Percentiles rank a stretch among this genome's conserved stretches.
Conservation (phyloP, 2,797 vertebrate species). For the Thalassophryne amazonica region DNA sequence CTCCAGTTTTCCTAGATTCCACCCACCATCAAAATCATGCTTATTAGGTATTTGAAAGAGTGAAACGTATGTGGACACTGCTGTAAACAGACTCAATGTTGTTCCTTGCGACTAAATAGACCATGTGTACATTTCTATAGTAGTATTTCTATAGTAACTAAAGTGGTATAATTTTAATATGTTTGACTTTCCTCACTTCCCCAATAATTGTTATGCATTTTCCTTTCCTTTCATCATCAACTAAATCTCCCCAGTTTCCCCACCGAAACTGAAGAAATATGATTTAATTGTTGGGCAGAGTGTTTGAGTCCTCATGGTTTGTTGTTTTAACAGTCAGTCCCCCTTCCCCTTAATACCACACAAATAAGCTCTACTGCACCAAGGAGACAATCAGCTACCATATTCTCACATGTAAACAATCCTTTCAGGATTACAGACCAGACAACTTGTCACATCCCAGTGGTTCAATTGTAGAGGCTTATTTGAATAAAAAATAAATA, state of each 20-base stretch:
- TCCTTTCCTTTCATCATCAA: neutral
- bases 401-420: conserved; percentile 30
- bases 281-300: neutral
- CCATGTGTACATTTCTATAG: too few species aligned
- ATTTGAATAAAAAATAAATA: conserved; percentile 26
- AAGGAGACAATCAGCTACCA: conserved; percentile 8
- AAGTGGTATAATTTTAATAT: neutral
- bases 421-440: conserved; percentile 26
- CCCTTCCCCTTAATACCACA: neutral
- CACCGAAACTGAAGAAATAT: neutral
- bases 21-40: too few species aligned
- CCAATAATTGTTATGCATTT: too few species aligned
- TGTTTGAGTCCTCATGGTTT: neutral
- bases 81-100: too few species aligned
- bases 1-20: too few species aligned
- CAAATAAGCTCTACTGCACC: conserved; percentile 20
- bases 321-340: neutral
- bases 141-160: too few species aligned
- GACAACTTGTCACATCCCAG: conserved; percentile 40
- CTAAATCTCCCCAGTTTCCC: neutral
- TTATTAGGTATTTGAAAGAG: too few species aligned
- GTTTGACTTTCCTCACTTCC: neutral
- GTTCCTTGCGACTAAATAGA: too few species aligned
- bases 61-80: too few species aligned
- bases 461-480: conserved; percentile 29